These are phyloP conservation scores for Sibirionetta formosa DNA, from an alignment of 2,797 vertebrate genomes.

Conservation along the genomic window DNA sequence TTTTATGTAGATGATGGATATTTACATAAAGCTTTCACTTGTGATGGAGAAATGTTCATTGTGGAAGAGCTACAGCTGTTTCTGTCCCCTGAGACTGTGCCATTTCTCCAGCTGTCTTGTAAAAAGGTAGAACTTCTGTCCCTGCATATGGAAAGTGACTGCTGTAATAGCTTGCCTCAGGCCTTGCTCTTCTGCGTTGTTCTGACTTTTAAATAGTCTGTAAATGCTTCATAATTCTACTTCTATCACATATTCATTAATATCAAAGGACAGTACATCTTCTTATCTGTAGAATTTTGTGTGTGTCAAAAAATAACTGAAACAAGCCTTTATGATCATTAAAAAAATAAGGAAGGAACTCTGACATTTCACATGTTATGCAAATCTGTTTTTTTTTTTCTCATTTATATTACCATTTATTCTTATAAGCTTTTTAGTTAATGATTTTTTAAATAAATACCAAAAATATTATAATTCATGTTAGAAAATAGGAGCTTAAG, in stretches of 20 bases:
- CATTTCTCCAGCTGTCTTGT: slow-evolving; percentile 80
- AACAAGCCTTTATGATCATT: background rate
- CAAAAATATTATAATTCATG: background rate
- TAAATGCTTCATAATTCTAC: background rate
- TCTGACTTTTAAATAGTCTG: background rate
- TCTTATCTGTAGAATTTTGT: background rate
- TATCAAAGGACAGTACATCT: background rate
- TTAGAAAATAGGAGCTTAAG: background rate
- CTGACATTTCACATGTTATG: background rate
- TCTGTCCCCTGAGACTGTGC: slow-evolving; percentile 71
- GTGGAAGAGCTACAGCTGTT: slow-evolving; percentile 87
- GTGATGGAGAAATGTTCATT: slow-evolving; percentile 83
- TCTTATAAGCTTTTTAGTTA: background rate
- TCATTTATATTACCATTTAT: background rate
- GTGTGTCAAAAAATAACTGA: background rate
- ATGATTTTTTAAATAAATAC: background rate
- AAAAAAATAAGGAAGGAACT: background rate
- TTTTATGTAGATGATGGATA: slow-evolving; percentile 83
- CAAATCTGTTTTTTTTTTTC: background rate
- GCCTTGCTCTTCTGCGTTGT: background rate
- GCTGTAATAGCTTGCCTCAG: background rate
- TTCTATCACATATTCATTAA: background rate
- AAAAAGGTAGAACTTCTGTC: slow-evolving; percentile 74
- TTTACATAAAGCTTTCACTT: slow-evolving; percentile 87
- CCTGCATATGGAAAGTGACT: background rate